phyloP scores from a whole-genome alignment of 2,888 invertebrate species.

The Hirtodrosophila duncani region DNA sequence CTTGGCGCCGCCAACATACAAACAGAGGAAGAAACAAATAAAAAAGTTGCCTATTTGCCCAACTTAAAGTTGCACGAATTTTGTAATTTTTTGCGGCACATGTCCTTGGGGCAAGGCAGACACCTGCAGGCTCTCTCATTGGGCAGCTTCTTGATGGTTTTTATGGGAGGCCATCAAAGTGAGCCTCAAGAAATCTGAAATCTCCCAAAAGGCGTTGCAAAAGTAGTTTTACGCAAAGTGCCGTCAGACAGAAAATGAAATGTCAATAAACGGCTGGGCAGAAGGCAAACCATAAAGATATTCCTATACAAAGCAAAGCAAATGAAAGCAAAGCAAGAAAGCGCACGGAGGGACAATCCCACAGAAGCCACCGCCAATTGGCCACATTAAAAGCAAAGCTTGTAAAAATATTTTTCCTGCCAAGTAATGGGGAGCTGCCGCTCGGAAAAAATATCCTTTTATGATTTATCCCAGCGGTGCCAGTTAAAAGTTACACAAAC shows the following conservation, averaged over 20 bases:
- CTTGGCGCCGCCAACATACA: background rate
- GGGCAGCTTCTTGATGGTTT: constrained; percentile 29
- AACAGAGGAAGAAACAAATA: background rate
- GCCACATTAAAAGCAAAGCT: constrained; percentile 13
- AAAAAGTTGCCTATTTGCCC: constrained; percentile 2
- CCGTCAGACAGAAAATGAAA: too few relatives aligned
- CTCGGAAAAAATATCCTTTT: constrained; percentile 57
- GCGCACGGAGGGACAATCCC: constrained; percentile 10
- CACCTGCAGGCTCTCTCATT: constrained; percentile 30
- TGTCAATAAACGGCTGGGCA: constrained; percentile 37
- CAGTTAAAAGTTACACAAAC: constrained; percentile 53
- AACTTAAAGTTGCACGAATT: constrained; percentile 18
- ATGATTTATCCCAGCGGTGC: constrained; percentile 62
- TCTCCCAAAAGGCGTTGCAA: constrained; percentile 34
- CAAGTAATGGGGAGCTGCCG: constrained; percentile 12
- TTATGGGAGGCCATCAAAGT: constrained; percentile 33
- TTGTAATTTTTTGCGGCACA: background rate
- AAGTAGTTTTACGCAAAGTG: constrained; percentile 49
- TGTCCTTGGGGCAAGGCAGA: background rate
- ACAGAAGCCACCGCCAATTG: constrained; percentile 10
- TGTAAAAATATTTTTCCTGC: constrained; percentile 9
- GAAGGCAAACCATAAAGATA: constrained; percentile 18
- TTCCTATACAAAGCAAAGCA: constrained; percentile 5
- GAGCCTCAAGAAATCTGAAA: constrained; percentile 14
- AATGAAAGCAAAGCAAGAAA: too few relatives aligned